Evolutionary conservation across 1,140 invertebrate genomes (phyloP).

Genomic region (Platorchestia sp.): DNA sequence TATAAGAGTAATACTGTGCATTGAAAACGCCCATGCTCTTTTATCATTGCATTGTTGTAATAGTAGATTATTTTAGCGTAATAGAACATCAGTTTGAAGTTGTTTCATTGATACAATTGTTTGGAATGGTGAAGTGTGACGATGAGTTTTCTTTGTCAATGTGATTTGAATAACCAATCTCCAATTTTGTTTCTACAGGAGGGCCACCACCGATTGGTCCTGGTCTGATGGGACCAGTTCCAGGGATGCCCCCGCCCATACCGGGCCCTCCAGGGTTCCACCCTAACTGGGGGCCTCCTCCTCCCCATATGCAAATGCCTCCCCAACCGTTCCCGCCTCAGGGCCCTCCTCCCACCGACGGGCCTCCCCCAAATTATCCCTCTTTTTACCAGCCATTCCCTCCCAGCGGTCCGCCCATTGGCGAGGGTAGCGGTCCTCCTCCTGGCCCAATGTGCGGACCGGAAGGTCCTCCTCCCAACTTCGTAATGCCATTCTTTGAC

Average conservation of each 20-base stretch:
- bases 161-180: background rate
- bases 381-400: conserved; percentile 41
- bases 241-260: conserved; percentile 27
- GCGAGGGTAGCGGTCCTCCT: background rate
- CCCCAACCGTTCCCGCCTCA: conserved; percentile 36
- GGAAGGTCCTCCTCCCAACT: conserved; percentile 26
- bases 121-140: no score
- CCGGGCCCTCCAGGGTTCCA: conserved; percentile 14
- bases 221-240: conserved; percentile 31
- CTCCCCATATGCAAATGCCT: conserved; percentile 31
- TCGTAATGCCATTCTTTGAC: conserved; percentile 22
- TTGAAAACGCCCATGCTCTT: no score
- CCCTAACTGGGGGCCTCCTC: conserved; percentile 25
- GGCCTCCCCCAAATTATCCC: conserved; percentile 32
- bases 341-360: conserved; percentile 36
- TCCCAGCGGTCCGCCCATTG: conserved; percentile 20
- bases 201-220: conserved; percentile 18
- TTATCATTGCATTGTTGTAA: no score
- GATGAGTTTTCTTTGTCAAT: no score
- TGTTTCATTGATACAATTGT: no score
- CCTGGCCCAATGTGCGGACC: conserved; percentile 37
- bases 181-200: background rate
- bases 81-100: no score
- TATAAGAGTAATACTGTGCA: no score
- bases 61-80: no score